Percentiles rank a stretch among this genome's conserved stretches.
Conservation (phyloP, 2,888 invertebrate species). For the Phengaris arion region DNA sequence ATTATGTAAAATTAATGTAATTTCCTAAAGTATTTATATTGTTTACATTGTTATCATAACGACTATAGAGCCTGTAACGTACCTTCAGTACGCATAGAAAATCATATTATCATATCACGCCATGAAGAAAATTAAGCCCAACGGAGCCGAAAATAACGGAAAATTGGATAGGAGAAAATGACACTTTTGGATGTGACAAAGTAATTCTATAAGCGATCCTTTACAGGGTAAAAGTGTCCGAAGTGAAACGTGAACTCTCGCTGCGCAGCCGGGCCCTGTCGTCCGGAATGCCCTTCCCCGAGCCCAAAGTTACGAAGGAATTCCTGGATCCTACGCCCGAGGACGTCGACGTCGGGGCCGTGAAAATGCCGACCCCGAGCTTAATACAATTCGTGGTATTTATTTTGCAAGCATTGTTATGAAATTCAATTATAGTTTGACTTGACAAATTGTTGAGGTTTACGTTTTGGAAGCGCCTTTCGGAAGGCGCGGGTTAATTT, state of each 20-base stretch:
- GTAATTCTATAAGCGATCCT: constrained; percentile 23
- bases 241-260: constrained; percentile 83
- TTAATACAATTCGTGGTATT: constrained; percentile 84
- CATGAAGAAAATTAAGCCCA: constrained; percentile 17
- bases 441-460: neutral
- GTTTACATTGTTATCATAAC: neutral
- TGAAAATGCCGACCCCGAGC: constrained; percentile 82
- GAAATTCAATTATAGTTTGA: constrained; percentile 33
- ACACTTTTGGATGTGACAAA: constrained; percentile 8
- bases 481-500: neutral
- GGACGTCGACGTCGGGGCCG: constrained; percentile 72
- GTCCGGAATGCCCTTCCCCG: constrained; percentile 82
- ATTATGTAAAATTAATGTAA: no score
- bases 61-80: neutral
- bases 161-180: constrained; percentile 8
- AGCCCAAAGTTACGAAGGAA: constrained; percentile 86
- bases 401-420: constrained; percentile 28
- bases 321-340: constrained; percentile 80
- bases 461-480: neutral
- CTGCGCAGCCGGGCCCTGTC: constrained; percentile 84
- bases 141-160: constrained; percentile 13
- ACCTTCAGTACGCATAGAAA: neutral
- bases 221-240: constrained; percentile 81
- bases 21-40: no score
- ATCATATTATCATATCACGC: constrained; percentile 8